Evolutionary conservation across 2,888 invertebrate genomes (phyloP), one percentile per base, ranked within the genome.

Genomic region (Lacanobia oleracea): DNA sequence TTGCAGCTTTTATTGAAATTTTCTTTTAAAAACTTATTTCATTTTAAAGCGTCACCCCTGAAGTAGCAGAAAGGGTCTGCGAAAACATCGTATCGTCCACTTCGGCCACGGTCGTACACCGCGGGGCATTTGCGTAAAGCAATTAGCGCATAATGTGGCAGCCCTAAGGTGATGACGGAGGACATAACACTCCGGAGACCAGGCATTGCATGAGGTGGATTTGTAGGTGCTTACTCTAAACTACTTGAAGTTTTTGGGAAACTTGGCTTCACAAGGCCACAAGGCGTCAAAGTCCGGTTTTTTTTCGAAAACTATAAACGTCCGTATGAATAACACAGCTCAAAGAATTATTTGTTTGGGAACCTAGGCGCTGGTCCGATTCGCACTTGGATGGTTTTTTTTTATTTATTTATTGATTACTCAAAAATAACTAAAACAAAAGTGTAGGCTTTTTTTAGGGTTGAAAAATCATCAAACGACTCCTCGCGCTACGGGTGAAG

Each of bases 61-160:
- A 67, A 45, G 48, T 40, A 75, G 40, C 57, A 61, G 85, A 86
- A 88, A 91, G 88, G 91, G 88, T 88, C 85, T 75, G 72, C 62
- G 86, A 87, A 89, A 88, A 90, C 88, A 88, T 84, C 77, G 86
- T 82, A 82, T 83, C 84, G 88, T 89, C 87, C 89, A 87, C 86
- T 85, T 81, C 79, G 77, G 81, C 87, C 86, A 81, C 84, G 85
- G 87, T 82, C 85, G 81, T 82, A 79, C 76, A 88, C 88, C 89
- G 88, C 88, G 88, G 88, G 91, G 93, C 91, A 93, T 93, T 91
- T 92, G 92, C 91, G 92, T 94, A 93, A 93, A 93, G 94, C 94
- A 94, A 94, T 95, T 94, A 95, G 91, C 93, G 92, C 91, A 87
- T 93, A 94, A 93, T 93, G 92, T 92, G 91, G 90, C 88, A 81